Evolutionary conservation across 2,797 vertebrate genomes (phyloP), one percentile per base, ranked within the genome.

Genomic region (Antennarius maculatus): DNA sequence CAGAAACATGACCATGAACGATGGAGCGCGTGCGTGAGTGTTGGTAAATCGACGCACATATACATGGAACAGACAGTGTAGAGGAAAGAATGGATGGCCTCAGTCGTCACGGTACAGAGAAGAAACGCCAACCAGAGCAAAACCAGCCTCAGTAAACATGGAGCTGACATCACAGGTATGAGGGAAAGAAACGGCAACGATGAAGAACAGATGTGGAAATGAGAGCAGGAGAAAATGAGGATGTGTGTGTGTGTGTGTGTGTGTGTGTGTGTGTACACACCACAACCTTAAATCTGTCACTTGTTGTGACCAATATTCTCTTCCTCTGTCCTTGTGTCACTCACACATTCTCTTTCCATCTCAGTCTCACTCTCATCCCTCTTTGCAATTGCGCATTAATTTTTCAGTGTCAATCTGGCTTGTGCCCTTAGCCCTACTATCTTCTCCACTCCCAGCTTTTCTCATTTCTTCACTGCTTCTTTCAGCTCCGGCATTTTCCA

Each of bases 361-460:
- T 77, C 61, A 50, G 43, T 64, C 77, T 74, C 66, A 41, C 81
- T 58, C 54, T 7, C 81, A 63, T 74, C 71, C 82, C 83, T 83
- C 82, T 88, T 87, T 86, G 83, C 84, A 79, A 88, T 90, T 86
- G 88, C 82, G 57, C 91, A 94, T 93, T 79, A 91, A 93, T 93
- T 91, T 93, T 94, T 93, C 89, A 94, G 90, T 87, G 89, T 89
- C 92, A 93, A 91, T 93, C 92, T 93, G 92, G 80, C 84, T 86
- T 66, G 64, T 81, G 86, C 90, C 89, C 89, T 88, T 57, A 88
- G 87, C 88, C 80, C 77, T 75, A 27, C 83, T 75, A 65, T 83
- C 79, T 77, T 74, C 75, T 61, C 66, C 61, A 14, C 74, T 57
- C 77, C 72, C 74, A 61, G 71, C 67, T 74, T 78, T 74, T 78